Evolutionary conservation across 2,113 vertebrate genomes (phyloP).

Genomic region (Elgaria multicarinata): DNA sequence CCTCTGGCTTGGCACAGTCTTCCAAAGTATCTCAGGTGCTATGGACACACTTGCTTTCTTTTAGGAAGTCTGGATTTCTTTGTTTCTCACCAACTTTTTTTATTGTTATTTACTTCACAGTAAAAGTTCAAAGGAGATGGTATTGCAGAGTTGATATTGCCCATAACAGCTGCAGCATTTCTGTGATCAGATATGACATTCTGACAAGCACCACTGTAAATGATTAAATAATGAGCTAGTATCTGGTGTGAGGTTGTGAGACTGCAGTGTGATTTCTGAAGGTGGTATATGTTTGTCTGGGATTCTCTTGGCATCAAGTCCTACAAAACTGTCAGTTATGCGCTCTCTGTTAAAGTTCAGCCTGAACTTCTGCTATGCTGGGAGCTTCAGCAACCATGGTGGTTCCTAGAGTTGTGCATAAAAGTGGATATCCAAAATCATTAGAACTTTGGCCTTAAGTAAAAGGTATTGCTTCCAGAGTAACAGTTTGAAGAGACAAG

Average conservation of each 20-base stretch:
- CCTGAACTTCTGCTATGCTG: not conserved
- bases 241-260: not conserved
- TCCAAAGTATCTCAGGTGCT: conserved; percentile 20
- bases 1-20: conserved; percentile 24
- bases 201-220: not conserved
- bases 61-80: conserved; percentile 9
- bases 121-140: conserved; percentile 15
- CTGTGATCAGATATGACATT: not conserved
- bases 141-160: not conserved
- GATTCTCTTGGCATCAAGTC: not conserved
- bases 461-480: not conserved
- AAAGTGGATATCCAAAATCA: not conserved
- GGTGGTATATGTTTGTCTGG: not conserved
- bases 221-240: not conserved
- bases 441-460: not conserved
- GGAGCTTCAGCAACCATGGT: not conserved
- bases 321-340: not conserved
- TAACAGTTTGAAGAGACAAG: not conserved
- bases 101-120: not conserved
- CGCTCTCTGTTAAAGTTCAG: not conserved
- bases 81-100: conserved; percentile 8
- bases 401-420: not conserved
- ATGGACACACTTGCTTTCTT: conserved; percentile 13
- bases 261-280: rapidly evolving
- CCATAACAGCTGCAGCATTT: not conserved